Percentiles rank a stretch among this genome's conserved stretches.
phyloP scores from a whole-genome alignment of 1,140 invertebrate genomes.

The Euwallacea fornicatus region DNA sequence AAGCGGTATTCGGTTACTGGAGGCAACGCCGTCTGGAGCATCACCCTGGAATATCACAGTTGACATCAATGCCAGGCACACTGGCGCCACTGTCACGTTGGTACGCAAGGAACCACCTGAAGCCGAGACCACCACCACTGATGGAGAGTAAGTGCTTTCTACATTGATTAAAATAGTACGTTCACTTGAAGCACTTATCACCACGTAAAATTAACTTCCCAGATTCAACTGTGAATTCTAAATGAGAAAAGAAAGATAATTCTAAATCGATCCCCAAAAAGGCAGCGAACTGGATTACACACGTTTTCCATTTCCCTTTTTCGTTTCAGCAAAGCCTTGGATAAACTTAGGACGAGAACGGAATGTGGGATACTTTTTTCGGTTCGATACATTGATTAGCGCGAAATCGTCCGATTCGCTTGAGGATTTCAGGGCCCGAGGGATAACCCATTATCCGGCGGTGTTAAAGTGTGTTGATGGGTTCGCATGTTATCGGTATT shows the following conservation, averaged over 20 bases:
- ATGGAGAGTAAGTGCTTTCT: constrained; percentile 48
- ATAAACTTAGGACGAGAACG: not conserved
- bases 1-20: constrained; percentile 78
- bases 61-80: constrained; percentile 80
- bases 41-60: constrained; percentile 81
- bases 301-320: not conserved
- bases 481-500: no score
- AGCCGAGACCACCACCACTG: constrained; percentile 35
- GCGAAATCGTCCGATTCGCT: constrained; percentile 1
- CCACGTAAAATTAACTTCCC: no score
- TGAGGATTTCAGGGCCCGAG: not conserved
- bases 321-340: not conserved
- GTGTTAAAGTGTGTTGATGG: no score
- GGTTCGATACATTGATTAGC: constrained; percentile 12
- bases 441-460: no score
- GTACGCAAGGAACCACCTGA: constrained; percentile 65
- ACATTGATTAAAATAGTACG: not conserved
- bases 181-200: no score
- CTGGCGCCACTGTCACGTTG: constrained; percentile 81
- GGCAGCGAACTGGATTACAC: no score
- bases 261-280: no score
- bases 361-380: constrained; percentile 2
- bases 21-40: constrained; percentile 71
- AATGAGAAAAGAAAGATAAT: no score
- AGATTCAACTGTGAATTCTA: no score